Percentiles rank a stretch among this genome's conserved stretches.
These are phyloP conservation scores for Eubasilissa regina DNA, from an alignment of 1,140 invertebrate species.

Conservation along the genomic window DNA sequence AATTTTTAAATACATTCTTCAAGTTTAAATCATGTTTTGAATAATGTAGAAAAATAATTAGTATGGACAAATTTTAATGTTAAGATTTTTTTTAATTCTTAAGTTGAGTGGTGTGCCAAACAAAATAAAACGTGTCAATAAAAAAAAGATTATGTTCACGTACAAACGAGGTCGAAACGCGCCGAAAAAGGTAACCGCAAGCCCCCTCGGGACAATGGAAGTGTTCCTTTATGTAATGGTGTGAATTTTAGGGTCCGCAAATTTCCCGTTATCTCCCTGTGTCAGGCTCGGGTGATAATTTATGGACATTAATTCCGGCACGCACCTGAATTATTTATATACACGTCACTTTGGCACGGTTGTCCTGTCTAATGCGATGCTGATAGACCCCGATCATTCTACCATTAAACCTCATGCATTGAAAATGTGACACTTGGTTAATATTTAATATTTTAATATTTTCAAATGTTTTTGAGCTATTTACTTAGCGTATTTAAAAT, in stretches of 20 bases:
- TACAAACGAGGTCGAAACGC: not conserved
- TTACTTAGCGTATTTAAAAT: too few species aligned
- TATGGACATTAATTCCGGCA: slow-evolving; percentile 33
- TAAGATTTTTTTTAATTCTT: too few species aligned
- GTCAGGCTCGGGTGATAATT: slow-evolving; percentile 39
- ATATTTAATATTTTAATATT: not conserved
- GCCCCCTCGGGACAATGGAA: not conserved
- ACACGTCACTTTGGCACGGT: slow-evolving; percentile 9
- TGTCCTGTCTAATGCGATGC: not conserved
- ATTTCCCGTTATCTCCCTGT: slow-evolving; percentile 30
- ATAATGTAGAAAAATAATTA: too few species aligned
- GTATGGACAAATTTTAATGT: too few species aligned
- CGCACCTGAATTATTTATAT: slow-evolving; percentile 43
- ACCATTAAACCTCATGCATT: not conserved
- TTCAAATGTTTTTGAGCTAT: too few species aligned
- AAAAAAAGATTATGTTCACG: not conserved
- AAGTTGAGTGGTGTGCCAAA: too few species aligned
- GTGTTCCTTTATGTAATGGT: slow-evolving; percentile 16
- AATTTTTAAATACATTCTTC: too few species aligned
- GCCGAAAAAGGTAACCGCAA: not conserved
- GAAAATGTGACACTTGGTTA: not conserved
- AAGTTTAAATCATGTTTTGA: too few species aligned
- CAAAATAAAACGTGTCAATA: too few species aligned
- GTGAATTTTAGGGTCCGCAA: slow-evolving; percentile 41
- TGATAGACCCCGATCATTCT: not conserved